Evolutionary conservation across 2,888 invertebrate genomes (phyloP), one percentile per base, ranked within the genome.

Genomic region (Cosmorhoe ocellata): DNA sequence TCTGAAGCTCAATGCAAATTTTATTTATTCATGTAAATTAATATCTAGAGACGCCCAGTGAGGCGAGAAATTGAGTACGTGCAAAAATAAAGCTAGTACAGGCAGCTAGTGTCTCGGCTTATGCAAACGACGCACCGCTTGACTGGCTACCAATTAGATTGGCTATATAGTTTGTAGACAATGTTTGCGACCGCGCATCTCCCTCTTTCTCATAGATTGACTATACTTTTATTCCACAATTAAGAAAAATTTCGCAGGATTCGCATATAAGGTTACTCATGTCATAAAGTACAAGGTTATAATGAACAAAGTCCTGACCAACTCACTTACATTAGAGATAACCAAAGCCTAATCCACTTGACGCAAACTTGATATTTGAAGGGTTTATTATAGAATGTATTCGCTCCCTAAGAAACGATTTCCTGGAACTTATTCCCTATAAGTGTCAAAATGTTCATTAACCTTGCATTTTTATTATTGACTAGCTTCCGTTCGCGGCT

Each of bases 11-110:
- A 85, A 89, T 89, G 89, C 86, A 88, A 90, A 90, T 90, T 89
- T 86, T 87, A 89, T 90, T 89, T 89, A 89, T 88, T 87, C 87
- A 90, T 90, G 90, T 88, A 90, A 89, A 89, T 90, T 89, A 90
- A 88, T 88, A 89, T 90, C 86, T 87, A 84, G 72, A 79, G 84
- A 84, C 81, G 75, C 65, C 76, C 86, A 82, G 82, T 87, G 87
- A 81, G 76, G 79, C 86, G 84, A 78, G 82, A 89, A 89, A 90
- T 90, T 87, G 89, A 86, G 87, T 84, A 89, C 88, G 87, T 88
- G 88, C 84, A 87, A 88, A 88, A 90, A 88, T 88, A 90, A 87
- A 85, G 81, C 72, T 52, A 67, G 64, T 60, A 57, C 58, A n/a
- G n/a, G n/a, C n/a, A 85, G 81, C 72, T 52, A 67, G 64, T 60